Base-by-base conservation (phyloP, 2,797 vertebrate genomes). In the Diceros bicornis region DNA sequence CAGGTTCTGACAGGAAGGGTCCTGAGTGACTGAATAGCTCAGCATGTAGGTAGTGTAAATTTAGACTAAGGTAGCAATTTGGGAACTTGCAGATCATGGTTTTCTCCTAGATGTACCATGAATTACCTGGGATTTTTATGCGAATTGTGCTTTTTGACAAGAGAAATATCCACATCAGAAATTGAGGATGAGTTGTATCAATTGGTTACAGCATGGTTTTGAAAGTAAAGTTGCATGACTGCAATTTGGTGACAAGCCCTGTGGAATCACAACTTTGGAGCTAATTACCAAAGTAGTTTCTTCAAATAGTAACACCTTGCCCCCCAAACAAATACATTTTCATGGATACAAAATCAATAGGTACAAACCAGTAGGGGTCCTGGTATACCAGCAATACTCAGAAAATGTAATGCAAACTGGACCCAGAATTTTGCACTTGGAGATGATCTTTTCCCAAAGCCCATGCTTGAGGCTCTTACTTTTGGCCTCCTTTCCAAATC, bases 201-300 rank as follows among this genome's bases (percentile, higher is more conserved):
- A 29, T 72, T 82, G 82, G 82, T 66, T 37, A 16, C 6, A 68
- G 21, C 25, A 34, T 78, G 69, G n/a, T 77, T 89, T 93, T 78
- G 59, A 75, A 87, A 92, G 66, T 66, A 78, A 87, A 77, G 66
- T 16, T 12, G 1, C 21, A 6, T 34, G 64, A 44, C 41, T 83
- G 25, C 29, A 34, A 0, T 55, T 82, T 62, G 57, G 47, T 91
- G 72, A 59, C 41, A 64, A 16, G 57, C 52, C 41, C 47, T 23
- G 25, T 55, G 81, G 91, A 95, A 50, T 90, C 64, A 72, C 47
- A 57, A 7, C n/a, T 66, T 71, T 12, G 16, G 64, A 59, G 75
- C 61, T 29, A 77, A 5, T 91, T 81, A 82, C 25, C 61, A 21
- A 32, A 88, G 78, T 50, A 71, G 41, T 93, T 90, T 72, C 16